phyloP scores from a whole-genome alignment of 2,113 vertebrate species.

The Ciconia stormi region DNA sequence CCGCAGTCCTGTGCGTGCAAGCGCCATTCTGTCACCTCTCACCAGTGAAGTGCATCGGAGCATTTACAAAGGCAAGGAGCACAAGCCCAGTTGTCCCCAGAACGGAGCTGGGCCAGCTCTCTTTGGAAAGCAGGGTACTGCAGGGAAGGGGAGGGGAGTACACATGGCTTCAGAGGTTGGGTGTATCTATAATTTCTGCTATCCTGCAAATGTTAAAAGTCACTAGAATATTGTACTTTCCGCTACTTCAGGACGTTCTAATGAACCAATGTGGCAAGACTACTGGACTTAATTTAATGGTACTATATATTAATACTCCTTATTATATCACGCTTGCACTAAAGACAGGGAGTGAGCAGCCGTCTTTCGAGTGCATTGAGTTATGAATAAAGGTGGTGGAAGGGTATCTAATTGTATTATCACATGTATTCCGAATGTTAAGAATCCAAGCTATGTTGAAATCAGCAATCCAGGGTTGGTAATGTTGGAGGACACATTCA shows the following conservation, averaged over 20 bases:
- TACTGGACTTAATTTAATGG: conserved; percentile 89
- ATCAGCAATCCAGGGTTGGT: conserved; percentile 79
- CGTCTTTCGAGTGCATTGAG: conserved; percentile 78
- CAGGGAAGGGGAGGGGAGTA: conserved; percentile 70
- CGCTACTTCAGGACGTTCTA: conserved; percentile 78
- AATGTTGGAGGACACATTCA: conserved; percentile 83
- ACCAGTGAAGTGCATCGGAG: conserved; percentile 18
- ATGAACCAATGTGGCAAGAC: conserved; percentile 86
- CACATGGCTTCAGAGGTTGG: conserved; percentile 61
- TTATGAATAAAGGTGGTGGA: conserved; percentile 81
- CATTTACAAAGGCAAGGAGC: conserved; percentile 57
- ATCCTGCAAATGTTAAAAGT: conserved; percentile 84
- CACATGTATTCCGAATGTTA: conserved; percentile 67
- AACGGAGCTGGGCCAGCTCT: neutral
- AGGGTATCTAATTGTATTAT: conserved; percentile 81
- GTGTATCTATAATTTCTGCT: conserved; percentile 73
- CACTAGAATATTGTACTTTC: conserved; percentile 79
- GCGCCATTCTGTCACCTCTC: conserved; percentile 22
- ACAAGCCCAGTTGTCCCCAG: conserved; percentile 54
- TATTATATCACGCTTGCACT: conserved; percentile 82
- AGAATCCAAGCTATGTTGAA: conserved; percentile 71
- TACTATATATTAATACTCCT: conserved; percentile 81
- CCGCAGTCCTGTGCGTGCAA: neutral
- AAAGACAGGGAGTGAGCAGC: conserved; percentile 75
- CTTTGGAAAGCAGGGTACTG: conserved; percentile 56